Base-by-base conservation (phyloP, 2,797 vertebrate species). In the Melanotaenia pygmaea region DNA sequence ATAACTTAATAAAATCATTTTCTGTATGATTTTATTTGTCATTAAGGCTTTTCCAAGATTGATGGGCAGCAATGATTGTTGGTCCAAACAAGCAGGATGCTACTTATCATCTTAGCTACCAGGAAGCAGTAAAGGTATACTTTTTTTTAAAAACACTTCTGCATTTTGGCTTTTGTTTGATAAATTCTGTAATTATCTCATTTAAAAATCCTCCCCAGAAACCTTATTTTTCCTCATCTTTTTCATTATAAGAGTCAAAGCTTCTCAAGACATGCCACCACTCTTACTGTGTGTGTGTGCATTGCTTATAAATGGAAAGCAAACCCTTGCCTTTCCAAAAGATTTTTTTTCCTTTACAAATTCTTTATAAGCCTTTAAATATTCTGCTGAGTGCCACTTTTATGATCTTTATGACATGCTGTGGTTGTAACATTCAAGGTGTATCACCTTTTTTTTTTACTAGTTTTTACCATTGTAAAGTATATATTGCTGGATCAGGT, bases 401-500 rank as follows among this genome's bases (percentile, higher is more conserved):
- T 47, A 61, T 7, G 51, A 50, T 47, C 20, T 86, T 75, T 60
- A 73, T 47, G 37, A 11, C 50, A 34, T 9, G 1, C 3, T 28
- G 1, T 4, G 10, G 32, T 6, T 69, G 30, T 47, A 30, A 61
- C 0, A 9, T 59, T 56, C 7, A 57, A 28, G 26, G 32, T 14
- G 24, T 66, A 2, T 45, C 22, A 18, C 47, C 26, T 1, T 14
- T 8, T 58, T 1, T 14, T 30, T 67, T 70, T 22, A 50, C 4
- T 77, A 54, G 5, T 56, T 73, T 81, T 79, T 74, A 66, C 72
- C 10, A 60, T 58, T 26, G 76, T 77, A 2, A 24, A 64, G 53
- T 50, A 59, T 28, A 4, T 10, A 38, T 2, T 14, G 88, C 86
- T 83, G 68, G 51, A 80, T 87, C 88, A 87, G 89, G 83, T 71